phyloP scores from a whole-genome alignment of 2,113 vertebrate genomes.

The Hippolais icterina region DNA sequence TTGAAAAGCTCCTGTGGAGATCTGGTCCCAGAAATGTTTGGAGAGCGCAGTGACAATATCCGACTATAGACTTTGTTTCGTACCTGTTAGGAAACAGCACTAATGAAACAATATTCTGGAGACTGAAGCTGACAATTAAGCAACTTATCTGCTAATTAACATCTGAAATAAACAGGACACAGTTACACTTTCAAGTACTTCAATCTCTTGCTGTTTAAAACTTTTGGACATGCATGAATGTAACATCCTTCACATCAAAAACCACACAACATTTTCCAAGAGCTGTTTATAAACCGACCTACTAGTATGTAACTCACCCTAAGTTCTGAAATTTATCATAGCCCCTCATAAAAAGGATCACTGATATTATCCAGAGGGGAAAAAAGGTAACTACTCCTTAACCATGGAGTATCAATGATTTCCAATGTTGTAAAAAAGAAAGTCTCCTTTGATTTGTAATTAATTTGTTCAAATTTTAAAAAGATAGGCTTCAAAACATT shows the following conservation, averaged over 20 bases:
- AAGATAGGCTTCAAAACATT: not conserved
- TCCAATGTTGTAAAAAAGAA: not conserved
- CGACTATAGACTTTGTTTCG: constrained; percentile 94
- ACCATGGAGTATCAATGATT: not conserved
- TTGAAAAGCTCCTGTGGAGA: constrained; percentile 94
- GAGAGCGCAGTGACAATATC: constrained; percentile 87
- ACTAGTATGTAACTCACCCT: not conserved
- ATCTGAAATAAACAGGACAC: not conserved
- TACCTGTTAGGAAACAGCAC: constrained; percentile 72
- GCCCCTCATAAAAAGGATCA: not conserved
- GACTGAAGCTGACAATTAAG: not conserved
- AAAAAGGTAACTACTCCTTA: not conserved
- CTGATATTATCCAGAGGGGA: not conserved
- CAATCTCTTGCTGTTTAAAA: not conserved
- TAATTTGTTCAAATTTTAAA: not conserved
- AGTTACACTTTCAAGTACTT: not conserved
- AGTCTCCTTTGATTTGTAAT: not conserved
- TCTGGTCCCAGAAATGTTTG: constrained; percentile 86
- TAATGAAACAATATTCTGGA: not conserved
- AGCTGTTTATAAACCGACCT: not conserved
- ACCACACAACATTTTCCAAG: not conserved
- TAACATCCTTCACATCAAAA: not conserved
- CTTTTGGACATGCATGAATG: not conserved
- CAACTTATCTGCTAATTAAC: not conserved
- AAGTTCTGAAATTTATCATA: not conserved